Percentiles rank a stretch among this genome's conserved stretches.
Conservation (phyloP, 2,888 invertebrate species). For the Andrena trimmerana region DNA sequence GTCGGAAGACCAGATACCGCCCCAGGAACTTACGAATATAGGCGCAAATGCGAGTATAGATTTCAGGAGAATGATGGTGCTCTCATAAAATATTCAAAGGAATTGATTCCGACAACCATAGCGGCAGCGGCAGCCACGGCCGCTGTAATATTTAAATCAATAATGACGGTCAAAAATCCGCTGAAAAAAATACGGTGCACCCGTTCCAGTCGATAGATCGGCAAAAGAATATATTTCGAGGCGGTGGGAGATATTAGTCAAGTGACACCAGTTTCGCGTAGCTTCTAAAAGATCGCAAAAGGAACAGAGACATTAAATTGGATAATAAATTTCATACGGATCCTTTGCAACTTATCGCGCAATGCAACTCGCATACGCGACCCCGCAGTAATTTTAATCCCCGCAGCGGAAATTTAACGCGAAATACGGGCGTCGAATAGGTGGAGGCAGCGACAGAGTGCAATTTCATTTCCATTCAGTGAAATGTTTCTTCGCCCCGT, state of each 20-base stretch:
- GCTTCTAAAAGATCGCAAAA: too few species aligned
- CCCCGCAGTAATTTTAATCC: too few species aligned
- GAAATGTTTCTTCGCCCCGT: background rate
- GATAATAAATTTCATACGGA: background rate
- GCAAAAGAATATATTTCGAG: background rate
- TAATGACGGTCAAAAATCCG: background rate
- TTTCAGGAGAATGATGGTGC: conserved; percentile 73
- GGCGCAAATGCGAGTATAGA: conserved; percentile 71
- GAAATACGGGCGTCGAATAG: too few species aligned
- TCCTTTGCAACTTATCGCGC: background rate
- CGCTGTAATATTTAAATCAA: conserved; percentile 20
- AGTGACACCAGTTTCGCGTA: too few species aligned
- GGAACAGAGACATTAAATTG: too few species aligned
- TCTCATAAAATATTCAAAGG: conserved; percentile 80
- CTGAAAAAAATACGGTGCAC: background rate
- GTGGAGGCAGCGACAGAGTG: background rate
- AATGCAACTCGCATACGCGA: too few species aligned
- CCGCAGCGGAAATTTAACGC: too few species aligned
- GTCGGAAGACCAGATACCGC: conserved; percentile 68
- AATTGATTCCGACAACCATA: conserved; percentile 75
- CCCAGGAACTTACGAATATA: conserved; percentile 73
- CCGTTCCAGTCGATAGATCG: background rate
- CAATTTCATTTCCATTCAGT: background rate
- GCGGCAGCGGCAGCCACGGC: conserved; percentile 4
- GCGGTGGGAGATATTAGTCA: too few species aligned